These are phyloP conservation scores for Crotalus tigris DNA, from an alignment of 2,113 vertebrate species.

Conservation along the genomic window DNA sequence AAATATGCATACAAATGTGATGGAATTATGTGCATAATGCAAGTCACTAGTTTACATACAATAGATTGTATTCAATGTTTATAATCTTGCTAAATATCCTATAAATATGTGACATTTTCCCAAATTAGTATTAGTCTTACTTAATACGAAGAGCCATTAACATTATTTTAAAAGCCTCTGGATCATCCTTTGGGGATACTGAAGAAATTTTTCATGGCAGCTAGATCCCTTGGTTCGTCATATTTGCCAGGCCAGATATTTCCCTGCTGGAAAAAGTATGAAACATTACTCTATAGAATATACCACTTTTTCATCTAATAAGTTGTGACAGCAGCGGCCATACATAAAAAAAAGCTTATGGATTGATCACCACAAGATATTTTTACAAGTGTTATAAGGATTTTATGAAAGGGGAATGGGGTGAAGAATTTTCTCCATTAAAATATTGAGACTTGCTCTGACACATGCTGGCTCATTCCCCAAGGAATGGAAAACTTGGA, in stretches of 20 bases:
- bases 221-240: neutral
- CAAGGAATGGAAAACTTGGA: constrained; percentile 3
- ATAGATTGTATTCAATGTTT: neutral
- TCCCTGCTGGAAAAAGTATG: neutral
- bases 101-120: neutral
- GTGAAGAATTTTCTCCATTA: constrained; percentile 3
- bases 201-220: neutral
- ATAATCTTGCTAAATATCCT: neutral
- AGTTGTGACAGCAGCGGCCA: neutral
- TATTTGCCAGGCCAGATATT: neutral
- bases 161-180: neutral
- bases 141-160: neutral
- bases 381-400: neutral
- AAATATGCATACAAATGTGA: neutral
- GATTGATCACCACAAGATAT: neutral
- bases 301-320: neutral
- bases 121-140: neutral
- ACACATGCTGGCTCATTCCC: neutral
- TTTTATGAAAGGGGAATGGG: neutral
- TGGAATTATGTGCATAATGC: neutral
- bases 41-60: neutral
- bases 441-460: constrained; percentile 14
- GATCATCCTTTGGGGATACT: neutral
- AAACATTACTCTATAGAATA: neutral
- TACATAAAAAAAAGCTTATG: neutral